phyloP scores from a whole-genome alignment of 2,113 vertebrate genomes.

The Sitta europaea region DNA sequence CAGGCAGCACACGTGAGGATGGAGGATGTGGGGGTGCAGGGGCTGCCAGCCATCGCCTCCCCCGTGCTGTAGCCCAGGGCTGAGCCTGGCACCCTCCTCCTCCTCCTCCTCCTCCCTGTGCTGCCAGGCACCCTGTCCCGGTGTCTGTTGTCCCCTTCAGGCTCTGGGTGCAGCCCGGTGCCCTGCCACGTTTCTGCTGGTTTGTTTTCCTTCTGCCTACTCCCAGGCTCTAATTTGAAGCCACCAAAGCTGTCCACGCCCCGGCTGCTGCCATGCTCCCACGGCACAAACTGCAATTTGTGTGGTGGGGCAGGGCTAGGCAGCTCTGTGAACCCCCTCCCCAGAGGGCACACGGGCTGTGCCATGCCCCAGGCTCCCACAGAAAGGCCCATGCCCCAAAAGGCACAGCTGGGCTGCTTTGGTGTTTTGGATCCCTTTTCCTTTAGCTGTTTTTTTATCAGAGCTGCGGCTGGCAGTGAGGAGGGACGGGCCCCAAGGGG shows the following conservation, averaged over 20 bases:
- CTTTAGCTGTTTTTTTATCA: background rate
- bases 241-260: background rate
- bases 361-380: rapidly evolving
- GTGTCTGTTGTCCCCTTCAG: background rate
- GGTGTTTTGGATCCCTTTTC: background rate
- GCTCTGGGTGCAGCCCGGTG: background rate
- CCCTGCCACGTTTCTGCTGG: slow-evolving; percentile 30
- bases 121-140: rapidly evolving
- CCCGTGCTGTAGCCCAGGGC: rapidly evolving
- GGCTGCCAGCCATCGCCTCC: background rate
- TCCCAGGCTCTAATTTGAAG: slow-evolving; percentile 42
- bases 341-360: background rate
- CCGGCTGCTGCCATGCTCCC: background rate
- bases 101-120: background rate
- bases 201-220: background rate
- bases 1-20: rapidly evolving
- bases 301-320: background rate
- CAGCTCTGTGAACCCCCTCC: background rate
- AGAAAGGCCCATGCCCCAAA: rapidly evolving
- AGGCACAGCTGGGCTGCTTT: background rate
- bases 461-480: rapidly evolving
- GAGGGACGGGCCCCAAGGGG: rapidly evolving
- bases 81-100: background rate
- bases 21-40: background rate
- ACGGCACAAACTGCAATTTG: background rate